Conservation (phyloP, 2,888 invertebrate genomes). For the Terebella lapidaria region DNA sequence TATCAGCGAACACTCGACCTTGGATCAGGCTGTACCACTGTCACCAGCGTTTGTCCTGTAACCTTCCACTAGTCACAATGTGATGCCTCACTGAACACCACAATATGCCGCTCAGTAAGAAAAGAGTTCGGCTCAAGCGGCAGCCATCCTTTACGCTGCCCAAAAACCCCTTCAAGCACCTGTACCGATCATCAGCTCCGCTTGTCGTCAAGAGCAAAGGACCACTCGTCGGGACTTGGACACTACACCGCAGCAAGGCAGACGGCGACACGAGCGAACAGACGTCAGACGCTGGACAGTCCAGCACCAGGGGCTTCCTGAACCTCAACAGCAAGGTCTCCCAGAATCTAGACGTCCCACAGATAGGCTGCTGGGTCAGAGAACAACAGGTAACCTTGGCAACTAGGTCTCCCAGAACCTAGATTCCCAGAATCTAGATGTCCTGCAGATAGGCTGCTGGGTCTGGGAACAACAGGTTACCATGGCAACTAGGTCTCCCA, state of each 20-base stretch:
- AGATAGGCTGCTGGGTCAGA: not conserved
- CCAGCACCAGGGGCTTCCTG: not conserved
- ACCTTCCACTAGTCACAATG: too few relatives aligned
- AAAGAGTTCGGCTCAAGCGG: too few relatives aligned
- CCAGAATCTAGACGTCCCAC: not conserved
- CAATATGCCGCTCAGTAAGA: not conserved
- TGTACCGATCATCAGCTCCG: not conserved
- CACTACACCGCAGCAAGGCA: not conserved
- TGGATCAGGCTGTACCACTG: too few relatives aligned
- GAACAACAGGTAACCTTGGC: constrained; percentile 1
- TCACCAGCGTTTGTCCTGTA: too few relatives aligned
- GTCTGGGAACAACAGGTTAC: not conserved
- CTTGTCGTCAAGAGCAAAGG: not conserved
- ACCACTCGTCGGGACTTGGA: constrained; percentile 1
- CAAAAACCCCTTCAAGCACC: not conserved
- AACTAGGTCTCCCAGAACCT: not conserved
- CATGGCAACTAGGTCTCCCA: not conserved
- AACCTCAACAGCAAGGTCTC: not conserved
- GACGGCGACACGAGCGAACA: not conserved
- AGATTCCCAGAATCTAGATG: not conserved
- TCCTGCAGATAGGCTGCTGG: constrained; percentile 1
- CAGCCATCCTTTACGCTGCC: constrained; percentile 6
- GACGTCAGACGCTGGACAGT: not conserved
- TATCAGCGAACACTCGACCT: too few relatives aligned
- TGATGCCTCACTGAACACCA: too few relatives aligned